Evolutionary conservation across 2,113 vertebrate species (phyloP), one percentile per base, ranked within the genome.

Genomic region (Nipponia nippon): DNA sequence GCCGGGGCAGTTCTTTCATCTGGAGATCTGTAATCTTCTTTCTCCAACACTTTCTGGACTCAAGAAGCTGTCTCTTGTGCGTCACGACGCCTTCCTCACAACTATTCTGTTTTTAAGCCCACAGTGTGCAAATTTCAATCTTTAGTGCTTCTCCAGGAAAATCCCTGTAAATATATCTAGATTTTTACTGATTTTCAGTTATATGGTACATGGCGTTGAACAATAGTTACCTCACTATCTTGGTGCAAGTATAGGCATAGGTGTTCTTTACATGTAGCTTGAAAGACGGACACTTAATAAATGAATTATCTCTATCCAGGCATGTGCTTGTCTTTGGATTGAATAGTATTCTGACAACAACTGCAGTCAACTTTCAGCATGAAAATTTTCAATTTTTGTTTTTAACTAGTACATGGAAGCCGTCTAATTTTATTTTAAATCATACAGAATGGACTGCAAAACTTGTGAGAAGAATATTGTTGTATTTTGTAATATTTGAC

Each of bases 1-100:
- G 8, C 6, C 18, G 5, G 22, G 13, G 14, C 25, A 72, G 16
- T 4, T 69, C 34, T 72, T 93, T 55, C 26, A 22, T 40, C 26
- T 4, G 1, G 19, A 72, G 22, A 30, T 80, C 71, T 52, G 7
- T 40, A 72, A 20, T 59, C 17, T 40, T 83, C 23, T 22, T 30
- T 87, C 23, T 85, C 46, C 53, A 83, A 13, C 6, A 21, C 10
- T 46, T 90, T 72, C 34, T 69, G 75, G 75, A 73, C 12, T 38
- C 11, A 38, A 69, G 44, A 55, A 52, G 26, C 7, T 46, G 5
- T 36, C 3, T 69, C 30, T 66, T 3, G 1, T 16, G 4, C 3
- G 0, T 90, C 40, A 62, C 0, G 0, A 20, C n/a, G 40, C 10
- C 2, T 46, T 94, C 32, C 40, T 85, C 30, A 3, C 27, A 40